phyloP scores from a whole-genome alignment of 2,797 vertebrate species.

The Labroides dimidiatus region DNA sequence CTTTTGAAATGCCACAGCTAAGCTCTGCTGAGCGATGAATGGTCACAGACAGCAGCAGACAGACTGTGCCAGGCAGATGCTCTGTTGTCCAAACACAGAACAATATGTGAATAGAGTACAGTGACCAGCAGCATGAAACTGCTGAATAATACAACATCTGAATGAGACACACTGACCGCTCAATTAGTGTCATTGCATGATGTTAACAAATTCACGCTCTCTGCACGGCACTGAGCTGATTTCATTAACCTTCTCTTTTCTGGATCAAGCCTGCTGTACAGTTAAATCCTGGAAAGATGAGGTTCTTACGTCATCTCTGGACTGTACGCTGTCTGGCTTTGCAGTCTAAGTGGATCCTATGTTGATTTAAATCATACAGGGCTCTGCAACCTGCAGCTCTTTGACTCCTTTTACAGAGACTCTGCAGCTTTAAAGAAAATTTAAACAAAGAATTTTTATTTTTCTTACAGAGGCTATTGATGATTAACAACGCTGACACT shows the following conservation, averaged over 20 bases:
- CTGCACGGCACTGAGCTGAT: conserved; percentile 24
- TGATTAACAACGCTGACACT: too few species aligned
- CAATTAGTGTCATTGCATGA: conserved; percentile 51
- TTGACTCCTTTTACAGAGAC: too few species aligned
- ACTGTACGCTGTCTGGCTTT: too few species aligned
- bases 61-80: conserved; percentile 71
- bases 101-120: conserved; percentile 71
- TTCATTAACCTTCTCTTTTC: conserved; percentile 28
- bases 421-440: too few species aligned
- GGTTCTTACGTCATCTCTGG: too few species aligned
- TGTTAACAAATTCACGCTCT: conserved; percentile 44
- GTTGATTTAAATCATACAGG: too few species aligned
- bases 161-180: conserved; percentile 63
- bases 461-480: too few species aligned
- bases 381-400: too few species aligned
- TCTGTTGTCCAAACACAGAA: conserved; percentile 67
- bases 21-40: conserved; percentile 66
- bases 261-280: conserved; percentile 7
- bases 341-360: too few species aligned
- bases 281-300: not conserved
- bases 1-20: conserved; percentile 73
- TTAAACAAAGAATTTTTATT: too few species aligned
- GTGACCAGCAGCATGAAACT: conserved; percentile 52
- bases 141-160: conserved; percentile 67
- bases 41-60: conserved; percentile 53